Percentiles rank a stretch among this genome's conserved stretches.
Conservation (phyloP, 2,888 invertebrate species). For the Drosophila nr. perissopoda region DNA sequence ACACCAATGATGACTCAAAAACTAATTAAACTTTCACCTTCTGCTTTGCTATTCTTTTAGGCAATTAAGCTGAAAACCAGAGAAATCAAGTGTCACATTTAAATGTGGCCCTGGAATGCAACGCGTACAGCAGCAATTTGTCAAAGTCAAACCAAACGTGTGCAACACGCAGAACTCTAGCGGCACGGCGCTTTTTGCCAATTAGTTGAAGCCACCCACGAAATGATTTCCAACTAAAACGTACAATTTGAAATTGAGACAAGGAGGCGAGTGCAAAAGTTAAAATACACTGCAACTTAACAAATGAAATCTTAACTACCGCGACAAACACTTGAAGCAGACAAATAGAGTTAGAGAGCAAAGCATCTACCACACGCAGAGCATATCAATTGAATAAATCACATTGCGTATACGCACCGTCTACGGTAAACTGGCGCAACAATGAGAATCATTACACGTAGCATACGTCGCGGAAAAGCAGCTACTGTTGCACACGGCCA, state of each 20-base stretch:
- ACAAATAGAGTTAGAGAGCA: not conserved
- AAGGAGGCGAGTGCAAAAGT: constrained; percentile 26
- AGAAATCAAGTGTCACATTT: constrained; percentile 16
- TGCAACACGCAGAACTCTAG: constrained; percentile 39
- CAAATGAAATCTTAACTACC: constrained; percentile 44
- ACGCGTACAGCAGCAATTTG: constrained; percentile 30
- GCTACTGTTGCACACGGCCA: constrained; percentile 18
- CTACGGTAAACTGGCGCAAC: constrained; percentile 44
- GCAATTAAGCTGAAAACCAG: constrained; percentile 6
- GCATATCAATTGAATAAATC: constrained; percentile 45
- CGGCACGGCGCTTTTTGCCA: constrained; percentile 54
- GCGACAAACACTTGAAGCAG: constrained; percentile 7
- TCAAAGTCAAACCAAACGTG: constrained; percentile 44
- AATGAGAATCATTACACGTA: constrained; percentile 77
- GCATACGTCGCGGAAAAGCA: constrained; percentile 68
- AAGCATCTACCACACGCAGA: constrained; percentile 10
- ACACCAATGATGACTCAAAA: not conserved
- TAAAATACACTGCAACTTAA: constrained; percentile 35
- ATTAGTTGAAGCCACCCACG: constrained; percentile 38
- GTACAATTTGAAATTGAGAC: constrained; percentile 47
- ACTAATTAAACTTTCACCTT: constrained; percentile 14
- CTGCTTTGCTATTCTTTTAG: constrained; percentile 2
- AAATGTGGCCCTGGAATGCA: constrained; percentile 24
- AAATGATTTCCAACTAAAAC: constrained; percentile 36
- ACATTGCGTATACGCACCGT: constrained; percentile 37